phyloP scores from a whole-genome alignment of 2,888 invertebrate genomes.

The Nemotelus nigrinus region DNA sequence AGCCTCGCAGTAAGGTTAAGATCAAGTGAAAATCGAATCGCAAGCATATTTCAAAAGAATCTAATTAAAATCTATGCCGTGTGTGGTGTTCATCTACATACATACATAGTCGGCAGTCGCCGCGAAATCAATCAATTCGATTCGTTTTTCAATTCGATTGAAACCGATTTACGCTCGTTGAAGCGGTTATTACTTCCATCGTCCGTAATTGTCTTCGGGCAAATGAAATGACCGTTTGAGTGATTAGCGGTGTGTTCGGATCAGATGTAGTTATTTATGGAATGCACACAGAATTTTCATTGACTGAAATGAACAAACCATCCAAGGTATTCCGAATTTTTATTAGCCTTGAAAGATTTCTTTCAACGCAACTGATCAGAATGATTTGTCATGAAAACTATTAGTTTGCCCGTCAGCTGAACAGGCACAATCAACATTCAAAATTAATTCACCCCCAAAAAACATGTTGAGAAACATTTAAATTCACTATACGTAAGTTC shows the following conservation, averaged over 20 bases:
- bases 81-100: too few relatives aligned
- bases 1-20: constrained; percentile 14
- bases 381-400: too few relatives aligned
- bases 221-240: background rate
- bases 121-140: constrained; percentile 28
- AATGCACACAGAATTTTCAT: background rate
- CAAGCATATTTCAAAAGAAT: constrained; percentile 14
- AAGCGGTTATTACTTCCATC: background rate
- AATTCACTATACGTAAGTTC: too few relatives aligned
- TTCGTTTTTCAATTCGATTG: constrained; percentile 11
- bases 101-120: background rate
- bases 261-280: background rate
- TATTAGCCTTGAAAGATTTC: too few relatives aligned
- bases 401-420: too few relatives aligned
- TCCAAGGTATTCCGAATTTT: too few relatives aligned
- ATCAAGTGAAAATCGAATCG: constrained; percentile 29
- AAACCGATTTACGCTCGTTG: constrained; percentile 10
- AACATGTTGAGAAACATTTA: too few relatives aligned
- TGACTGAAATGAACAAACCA: background rate
- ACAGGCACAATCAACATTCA: too few relatives aligned
- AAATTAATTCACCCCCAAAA: too few relatives aligned
- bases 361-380: too few relatives aligned
- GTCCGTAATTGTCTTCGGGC: background rate
- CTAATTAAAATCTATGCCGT: constrained; percentile 32
- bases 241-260: background rate